phyloP scores from a whole-genome alignment of 2,888 invertebrate species.

The Nymphalis c-album region DNA sequence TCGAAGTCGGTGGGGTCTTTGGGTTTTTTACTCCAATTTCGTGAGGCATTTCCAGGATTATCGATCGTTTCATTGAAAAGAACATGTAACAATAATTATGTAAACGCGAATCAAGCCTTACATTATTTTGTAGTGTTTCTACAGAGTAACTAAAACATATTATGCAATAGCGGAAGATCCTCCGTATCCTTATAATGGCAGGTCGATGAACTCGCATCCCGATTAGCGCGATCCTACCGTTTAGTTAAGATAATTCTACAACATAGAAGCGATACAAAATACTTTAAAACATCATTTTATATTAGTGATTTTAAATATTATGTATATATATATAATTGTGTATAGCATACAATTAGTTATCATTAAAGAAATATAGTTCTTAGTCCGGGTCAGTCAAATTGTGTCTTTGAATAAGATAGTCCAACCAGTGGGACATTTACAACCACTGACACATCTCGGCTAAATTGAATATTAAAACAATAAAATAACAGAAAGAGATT shows the following conservation, averaged over 20 bases:
- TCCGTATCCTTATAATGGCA: constrained; percentile 7
- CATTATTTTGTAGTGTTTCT: background rate
- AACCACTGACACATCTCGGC: too few species aligned
- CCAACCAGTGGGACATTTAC: too few species aligned
- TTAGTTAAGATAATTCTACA: constrained; percentile 1
- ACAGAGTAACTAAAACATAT: background rate
- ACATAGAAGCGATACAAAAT: background rate
- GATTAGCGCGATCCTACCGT: constrained; percentile 29
- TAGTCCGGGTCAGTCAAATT: too few species aligned
- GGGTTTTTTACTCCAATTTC: background rate
- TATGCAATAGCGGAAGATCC: background rate
- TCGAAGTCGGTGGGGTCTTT: background rate
- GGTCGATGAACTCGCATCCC: constrained; percentile 27
- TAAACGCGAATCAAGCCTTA: too few species aligned
- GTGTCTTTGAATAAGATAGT: too few species aligned
- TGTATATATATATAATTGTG: too few species aligned
- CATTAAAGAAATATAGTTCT: too few species aligned
- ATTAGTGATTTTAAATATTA: too few species aligned
- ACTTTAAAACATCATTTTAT: too few species aligned
- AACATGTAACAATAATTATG: background rate
- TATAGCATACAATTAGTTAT: too few species aligned
- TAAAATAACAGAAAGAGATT: background rate
- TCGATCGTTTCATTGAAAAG: background rate
- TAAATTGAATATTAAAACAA: too few species aligned
- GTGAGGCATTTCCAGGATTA: background rate